phyloP scores from a whole-genome alignment of 2,888 invertebrate genomes.

The Euphydryas editha region DNA sequence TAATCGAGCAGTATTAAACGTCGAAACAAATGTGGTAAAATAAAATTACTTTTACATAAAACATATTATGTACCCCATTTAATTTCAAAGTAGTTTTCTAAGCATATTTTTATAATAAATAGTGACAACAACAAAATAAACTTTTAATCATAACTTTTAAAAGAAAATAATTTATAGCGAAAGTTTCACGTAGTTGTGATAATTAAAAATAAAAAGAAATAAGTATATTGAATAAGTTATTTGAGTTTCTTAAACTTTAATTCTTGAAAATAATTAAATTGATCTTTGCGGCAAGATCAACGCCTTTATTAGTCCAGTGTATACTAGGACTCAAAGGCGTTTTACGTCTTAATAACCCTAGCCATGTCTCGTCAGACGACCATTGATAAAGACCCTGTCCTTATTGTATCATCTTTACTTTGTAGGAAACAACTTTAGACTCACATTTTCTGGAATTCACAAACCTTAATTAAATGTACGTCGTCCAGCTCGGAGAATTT shows the following conservation, averaged over 20 bases:
- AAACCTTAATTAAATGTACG: conserved; percentile 30
- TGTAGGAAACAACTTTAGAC: conserved; percentile 26
- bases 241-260: conserved; percentile 27
- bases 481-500: conserved; percentile 27
- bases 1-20: too few species aligned
- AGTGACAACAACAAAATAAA: conserved; percentile 7
- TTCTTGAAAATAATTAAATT: conserved; percentile 54
- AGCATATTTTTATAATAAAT: neutral
- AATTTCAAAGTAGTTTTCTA: neutral
- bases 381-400: conserved; percentile 31
- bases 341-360: conserved; percentile 53
- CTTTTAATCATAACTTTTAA: conserved; percentile 2
- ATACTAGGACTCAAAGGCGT: conserved; percentile 48
- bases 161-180: conserved; percentile 6
- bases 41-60: neutral
- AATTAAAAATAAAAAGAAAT: neutral
- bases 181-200: neutral
- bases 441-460: conserved; percentile 27
- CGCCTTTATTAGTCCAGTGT: conserved; percentile 44
- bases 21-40: too few species aligned
- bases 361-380: conserved; percentile 43
- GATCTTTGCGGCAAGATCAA: conserved; percentile 50
- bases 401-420: conserved; percentile 31
- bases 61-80: neutral
- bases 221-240: neutral